Evolutionary conservation across 1,140 invertebrate genomes (phyloP).

Genomic region (Argopecten irradians): DNA sequence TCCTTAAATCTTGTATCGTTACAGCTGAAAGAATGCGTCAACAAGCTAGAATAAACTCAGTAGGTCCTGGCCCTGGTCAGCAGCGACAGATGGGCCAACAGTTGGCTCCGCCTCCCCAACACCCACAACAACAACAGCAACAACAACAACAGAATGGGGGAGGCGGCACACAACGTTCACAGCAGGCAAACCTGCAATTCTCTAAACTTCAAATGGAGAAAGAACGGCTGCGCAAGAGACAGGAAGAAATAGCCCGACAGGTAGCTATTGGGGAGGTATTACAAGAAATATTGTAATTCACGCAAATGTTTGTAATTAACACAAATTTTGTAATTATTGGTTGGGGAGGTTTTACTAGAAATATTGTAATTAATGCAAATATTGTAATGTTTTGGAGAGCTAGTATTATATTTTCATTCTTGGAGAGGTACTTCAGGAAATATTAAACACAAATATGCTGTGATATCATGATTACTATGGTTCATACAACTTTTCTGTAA

Average conservation of each 20-base stretch:
- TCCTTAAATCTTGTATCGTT: background rate
- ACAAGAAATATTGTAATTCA: too few species aligned
- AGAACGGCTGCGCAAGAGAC: constrained; percentile 89
- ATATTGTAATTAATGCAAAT: too few species aligned
- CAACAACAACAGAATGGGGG: constrained; percentile 83
- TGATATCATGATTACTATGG: too few species aligned
- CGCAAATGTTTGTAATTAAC: too few species aligned
- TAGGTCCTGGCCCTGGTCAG: background rate
- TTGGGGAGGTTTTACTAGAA: too few species aligned
- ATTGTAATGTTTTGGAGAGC: too few species aligned
- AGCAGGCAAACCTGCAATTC: constrained; percentile 39
- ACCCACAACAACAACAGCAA: constrained; percentile 84
- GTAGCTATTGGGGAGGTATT: constrained; percentile 75
- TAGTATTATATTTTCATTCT: too few species aligned
- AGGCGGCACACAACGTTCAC: constrained; percentile 36
- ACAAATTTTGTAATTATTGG: too few species aligned
- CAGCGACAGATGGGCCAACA: constrained; percentile 34
- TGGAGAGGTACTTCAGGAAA: too few species aligned
- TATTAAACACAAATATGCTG: too few species aligned
- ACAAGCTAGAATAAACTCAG: constrained; percentile 55
- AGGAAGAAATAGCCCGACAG: constrained; percentile 92
- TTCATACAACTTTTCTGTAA: too few species aligned
- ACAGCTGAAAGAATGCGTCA: constrained; percentile 45
- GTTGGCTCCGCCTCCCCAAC: constrained; percentile 79
- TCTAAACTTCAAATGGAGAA: constrained; percentile 87